Base-by-base conservation (phyloP, 1,140 invertebrate species). In the Yoshiicerus persimilis region DNA sequence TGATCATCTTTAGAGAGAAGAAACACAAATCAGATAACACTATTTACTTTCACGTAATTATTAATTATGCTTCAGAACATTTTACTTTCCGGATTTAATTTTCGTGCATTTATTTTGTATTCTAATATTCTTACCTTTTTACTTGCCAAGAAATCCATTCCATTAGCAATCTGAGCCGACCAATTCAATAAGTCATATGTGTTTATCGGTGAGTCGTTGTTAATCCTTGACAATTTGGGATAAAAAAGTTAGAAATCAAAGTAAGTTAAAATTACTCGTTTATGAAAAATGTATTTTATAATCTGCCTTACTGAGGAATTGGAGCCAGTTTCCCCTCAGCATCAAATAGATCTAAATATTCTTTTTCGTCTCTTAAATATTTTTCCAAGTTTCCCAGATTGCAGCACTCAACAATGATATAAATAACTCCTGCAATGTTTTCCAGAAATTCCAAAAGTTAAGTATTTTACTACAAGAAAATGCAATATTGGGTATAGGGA, bases 351-450 rank as follows among this genome's bases (percentile, higher is more conserved):
- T 75, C 32, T 30, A 75, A 1, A 5, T 27, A 84, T n/a, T 41
- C 4, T 84, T 84, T 13, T 13, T 11, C 39, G 6, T 84, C 80
- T 20, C 80, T 36, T 9, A 94, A 90, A 88, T 92, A 94, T 84
- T 92, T 92, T 27, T 93, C 86, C 0, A 94, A 89, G 88, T 93
- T 93, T 20, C 93, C 93, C 66, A 92, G 91, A 1, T 91, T 90
- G 89, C 93, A 94, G 88, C 92, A 94, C 70, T 94, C 93, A 87
- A 94, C 93, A 30, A 94, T 91, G 0, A 94, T 92, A 47, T 92
- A 88, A 20, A 93, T 41, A 80, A 56, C n/a, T 56, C 47, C 47
- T 56, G 20, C 13, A 56, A 56, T 47, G 13, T 41, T 41, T 41
- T 41, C 39, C n/a, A n/a, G n/a, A n/a, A n/a, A n/a, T n/a, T n/a